Conservation (phyloP, 2,888 invertebrate species). For the Melitaea athalia region DNA sequence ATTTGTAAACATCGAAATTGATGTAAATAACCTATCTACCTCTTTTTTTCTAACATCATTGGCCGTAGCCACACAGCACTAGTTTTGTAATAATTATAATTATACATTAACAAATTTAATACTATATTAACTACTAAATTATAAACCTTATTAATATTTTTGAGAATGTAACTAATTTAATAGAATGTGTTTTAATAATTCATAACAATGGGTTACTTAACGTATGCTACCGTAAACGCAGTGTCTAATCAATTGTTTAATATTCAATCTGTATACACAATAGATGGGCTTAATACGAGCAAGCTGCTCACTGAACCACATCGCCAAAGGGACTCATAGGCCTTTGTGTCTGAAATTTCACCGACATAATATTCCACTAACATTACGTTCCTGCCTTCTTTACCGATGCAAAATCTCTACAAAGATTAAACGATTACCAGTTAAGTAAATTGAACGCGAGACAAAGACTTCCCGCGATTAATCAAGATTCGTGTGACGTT, state of each 20-base stretch:
- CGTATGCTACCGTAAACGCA: constrained; percentile 13
- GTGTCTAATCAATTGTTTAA: constrained; percentile 37
- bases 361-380: constrained; percentile 35
- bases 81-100: too few species aligned
- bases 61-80: too few species aligned
- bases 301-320: constrained; percentile 41
- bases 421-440: constrained; percentile 13
- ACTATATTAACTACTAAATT: too few species aligned
- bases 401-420: constrained; percentile 10
- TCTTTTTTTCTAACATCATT: too few species aligned
- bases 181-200: not conserved
- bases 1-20: too few species aligned
- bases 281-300: constrained; percentile 36
- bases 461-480: constrained; percentile 22
- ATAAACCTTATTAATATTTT: too few species aligned
- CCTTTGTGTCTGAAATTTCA: constrained; percentile 46
- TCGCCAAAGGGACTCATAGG: constrained; percentile 41
- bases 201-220: not conserved
- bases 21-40: too few species aligned
- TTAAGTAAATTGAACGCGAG: constrained; percentile 17
- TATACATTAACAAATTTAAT: too few species aligned
- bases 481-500: constrained; percentile 29
- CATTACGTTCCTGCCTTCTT: constrained; percentile 32
- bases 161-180: too few species aligned
- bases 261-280: constrained; percentile 37